Percentiles rank a stretch among this genome's conserved stretches.
phyloP scores from a whole-genome alignment of 2,797 vertebrate genomes.

The Myioborus melanocephalus region DNA sequence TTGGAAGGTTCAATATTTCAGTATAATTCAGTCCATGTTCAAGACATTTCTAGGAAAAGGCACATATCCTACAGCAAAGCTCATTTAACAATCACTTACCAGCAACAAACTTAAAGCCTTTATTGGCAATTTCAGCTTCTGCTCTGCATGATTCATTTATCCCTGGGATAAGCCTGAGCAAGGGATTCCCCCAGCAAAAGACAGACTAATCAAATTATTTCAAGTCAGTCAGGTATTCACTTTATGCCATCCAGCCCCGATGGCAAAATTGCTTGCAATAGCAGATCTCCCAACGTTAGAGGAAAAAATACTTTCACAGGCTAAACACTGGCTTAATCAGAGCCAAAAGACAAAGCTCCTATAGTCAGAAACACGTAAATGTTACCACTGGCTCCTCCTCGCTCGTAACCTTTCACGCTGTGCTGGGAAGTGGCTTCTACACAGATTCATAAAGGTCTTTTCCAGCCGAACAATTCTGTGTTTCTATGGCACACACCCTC shows the following conservation, averaged over 20 bases:
- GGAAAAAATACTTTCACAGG: background rate
- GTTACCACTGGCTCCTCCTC: background rate
- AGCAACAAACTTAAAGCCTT: conserved; percentile 5
- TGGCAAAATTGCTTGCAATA: background rate
- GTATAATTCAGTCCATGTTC: background rate
- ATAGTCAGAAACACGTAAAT: background rate
- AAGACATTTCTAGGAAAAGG: conserved; percentile 12
- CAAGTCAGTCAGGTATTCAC: background rate
- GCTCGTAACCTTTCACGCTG: background rate
- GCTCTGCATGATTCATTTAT: background rate
- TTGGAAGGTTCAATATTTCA: background rate
- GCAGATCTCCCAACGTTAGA: background rate
- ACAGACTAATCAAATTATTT: conserved; percentile 40
- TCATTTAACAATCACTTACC: conserved; percentile 26
- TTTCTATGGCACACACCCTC: background rate
- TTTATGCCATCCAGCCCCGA: background rate
- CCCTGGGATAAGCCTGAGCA: background rate
- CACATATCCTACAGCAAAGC: background rate
- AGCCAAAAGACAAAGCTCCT: background rate
- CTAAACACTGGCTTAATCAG: background rate
- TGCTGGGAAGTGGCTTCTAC: background rate
- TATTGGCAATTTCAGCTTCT: conserved; percentile 12
- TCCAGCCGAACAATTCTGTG: background rate
- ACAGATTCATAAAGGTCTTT: background rate
- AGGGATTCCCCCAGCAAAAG: background rate